Conservation (phyloP, 2,888 invertebrate species). For the Alentia gelatinosa region DNA sequence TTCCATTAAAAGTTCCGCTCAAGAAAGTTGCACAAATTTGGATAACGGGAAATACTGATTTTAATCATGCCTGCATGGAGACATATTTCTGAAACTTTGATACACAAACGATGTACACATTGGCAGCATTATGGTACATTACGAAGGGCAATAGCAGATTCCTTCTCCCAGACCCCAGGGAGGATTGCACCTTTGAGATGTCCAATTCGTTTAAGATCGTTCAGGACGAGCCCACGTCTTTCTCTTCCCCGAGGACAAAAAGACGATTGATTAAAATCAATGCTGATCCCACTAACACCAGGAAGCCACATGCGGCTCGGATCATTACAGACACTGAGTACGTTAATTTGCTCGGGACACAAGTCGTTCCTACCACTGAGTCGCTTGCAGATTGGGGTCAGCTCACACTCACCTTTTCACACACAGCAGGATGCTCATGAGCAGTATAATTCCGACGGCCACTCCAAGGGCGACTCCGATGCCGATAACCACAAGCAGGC, state of each 20-base stretch:
- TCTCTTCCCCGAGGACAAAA: not conserved
- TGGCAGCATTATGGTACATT: not conserved
- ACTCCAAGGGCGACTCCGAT: constrained; percentile 55
- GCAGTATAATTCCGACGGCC: constrained; percentile 55
- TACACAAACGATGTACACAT: not conserved
- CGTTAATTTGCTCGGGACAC: not conserved
- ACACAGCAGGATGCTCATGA: constrained; percentile 55
- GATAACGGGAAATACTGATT: not conserved
- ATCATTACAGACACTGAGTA: not conserved
- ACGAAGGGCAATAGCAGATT: too few species aligned
- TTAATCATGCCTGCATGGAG: not conserved
- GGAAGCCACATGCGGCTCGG: not conserved
- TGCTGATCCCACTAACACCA: constrained; percentile 16
- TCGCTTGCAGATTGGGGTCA: not conserved
- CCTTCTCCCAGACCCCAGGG: not conserved
- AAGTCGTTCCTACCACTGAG: not conserved
- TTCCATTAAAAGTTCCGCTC: constrained; percentile 17
- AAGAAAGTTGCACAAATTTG: not conserved
- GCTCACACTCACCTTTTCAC: constrained; percentile 48
- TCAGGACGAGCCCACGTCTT: not conserved
- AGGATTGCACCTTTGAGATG: not conserved
- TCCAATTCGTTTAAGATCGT: constrained; percentile 13
- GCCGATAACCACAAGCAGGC: constrained; percentile 49
- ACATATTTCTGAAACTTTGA: not conserved
- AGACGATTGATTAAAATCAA: constrained; percentile 29